phyloP scores from a whole-genome alignment of 2,797 vertebrate genomes.

The Sebastes iracundus region DNA sequence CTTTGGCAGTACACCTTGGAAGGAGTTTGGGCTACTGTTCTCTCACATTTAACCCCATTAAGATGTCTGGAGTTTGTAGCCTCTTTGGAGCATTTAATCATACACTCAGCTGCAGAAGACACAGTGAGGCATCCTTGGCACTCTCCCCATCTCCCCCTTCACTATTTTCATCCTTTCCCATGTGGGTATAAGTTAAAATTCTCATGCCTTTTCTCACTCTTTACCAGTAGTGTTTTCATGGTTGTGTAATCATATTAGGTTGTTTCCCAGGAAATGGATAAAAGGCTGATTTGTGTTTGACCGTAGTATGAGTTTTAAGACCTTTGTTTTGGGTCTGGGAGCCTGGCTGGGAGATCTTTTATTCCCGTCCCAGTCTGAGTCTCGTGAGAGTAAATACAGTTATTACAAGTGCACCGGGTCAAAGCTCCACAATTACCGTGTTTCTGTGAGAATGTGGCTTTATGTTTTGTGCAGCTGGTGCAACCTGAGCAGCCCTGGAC shows the following conservation, averaged over 20 bases:
- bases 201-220: neutral
- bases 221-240: neutral
- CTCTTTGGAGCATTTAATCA: constrained; percentile 28
- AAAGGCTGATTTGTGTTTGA: constrained; percentile 51
- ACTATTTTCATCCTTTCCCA: neutral
- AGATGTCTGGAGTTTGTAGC: constrained; percentile 8
- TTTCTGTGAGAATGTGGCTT: constrained; percentile 53
- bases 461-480: constrained; percentile 46
- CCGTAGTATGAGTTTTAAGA: constrained; percentile 15
- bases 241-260: constrained; percentile 1
- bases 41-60: constrained; percentile 28
- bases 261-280: constrained; percentile 54
- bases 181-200: neutral
- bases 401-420: constrained; percentile 39
- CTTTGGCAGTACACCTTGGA: constrained; percentile 22
- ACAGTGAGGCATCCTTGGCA: neutral
- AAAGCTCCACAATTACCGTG: constrained; percentile 43
- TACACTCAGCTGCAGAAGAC: neutral
- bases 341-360: constrained; percentile 17
- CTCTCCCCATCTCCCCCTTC: neutral
- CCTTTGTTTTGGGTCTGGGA: constrained; percentile 60
- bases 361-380: constrained; percentile 33
- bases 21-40: neutral
- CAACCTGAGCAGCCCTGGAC: constrained; percentile 49
- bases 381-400: constrained; percentile 47